These are phyloP conservation scores for Scaptomyza tumidula DNA, from an alignment of 2,888 invertebrate genomes.

Conservation along the genomic window DNA sequence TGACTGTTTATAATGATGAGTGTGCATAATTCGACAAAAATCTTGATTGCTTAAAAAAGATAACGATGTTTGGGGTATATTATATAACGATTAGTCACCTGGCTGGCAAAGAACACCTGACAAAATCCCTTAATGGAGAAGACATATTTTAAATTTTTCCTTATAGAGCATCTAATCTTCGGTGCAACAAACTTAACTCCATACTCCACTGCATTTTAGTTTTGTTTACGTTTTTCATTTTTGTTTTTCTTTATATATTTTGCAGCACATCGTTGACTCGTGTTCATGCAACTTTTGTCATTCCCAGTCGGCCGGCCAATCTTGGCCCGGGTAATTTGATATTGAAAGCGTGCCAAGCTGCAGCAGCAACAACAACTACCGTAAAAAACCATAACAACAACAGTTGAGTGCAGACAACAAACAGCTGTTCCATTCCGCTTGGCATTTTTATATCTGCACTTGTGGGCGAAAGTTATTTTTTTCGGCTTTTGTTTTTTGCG, in stretches of 20 bases:
- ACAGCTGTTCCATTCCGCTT: constrained; percentile 76
- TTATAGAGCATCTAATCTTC: constrained; percentile 3
- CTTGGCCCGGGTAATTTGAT: constrained; percentile 69
- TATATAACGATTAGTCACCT: too few relatives aligned
- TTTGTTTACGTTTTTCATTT: constrained; percentile 36
- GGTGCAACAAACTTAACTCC: background rate
- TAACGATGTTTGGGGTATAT: too few relatives aligned
- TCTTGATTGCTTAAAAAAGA: too few relatives aligned
- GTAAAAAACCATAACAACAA: constrained; percentile 15
- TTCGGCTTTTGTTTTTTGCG: constrained; percentile 48
- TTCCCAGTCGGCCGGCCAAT: constrained; percentile 51
- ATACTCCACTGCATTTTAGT: constrained; percentile 5
- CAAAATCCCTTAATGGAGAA: background rate
- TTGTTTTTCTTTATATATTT: background rate
- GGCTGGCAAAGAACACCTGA: too few relatives aligned
- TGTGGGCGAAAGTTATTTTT: constrained; percentile 75
- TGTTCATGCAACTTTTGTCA: constrained; percentile 61
- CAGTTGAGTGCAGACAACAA: constrained; percentile 34
- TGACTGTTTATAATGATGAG: too few relatives aligned
- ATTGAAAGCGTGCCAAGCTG: constrained; percentile 76
- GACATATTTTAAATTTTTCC: background rate
- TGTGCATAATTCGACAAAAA: too few relatives aligned
- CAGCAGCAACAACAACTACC: constrained; percentile 25
- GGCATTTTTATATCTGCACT: constrained; percentile 56
- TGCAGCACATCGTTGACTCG: constrained; percentile 29